Evolutionary conservation across 2,797 vertebrate species (phyloP), one percentile per base, ranked within the genome.

Genomic region (Moxostoma hubbsi): DNA sequence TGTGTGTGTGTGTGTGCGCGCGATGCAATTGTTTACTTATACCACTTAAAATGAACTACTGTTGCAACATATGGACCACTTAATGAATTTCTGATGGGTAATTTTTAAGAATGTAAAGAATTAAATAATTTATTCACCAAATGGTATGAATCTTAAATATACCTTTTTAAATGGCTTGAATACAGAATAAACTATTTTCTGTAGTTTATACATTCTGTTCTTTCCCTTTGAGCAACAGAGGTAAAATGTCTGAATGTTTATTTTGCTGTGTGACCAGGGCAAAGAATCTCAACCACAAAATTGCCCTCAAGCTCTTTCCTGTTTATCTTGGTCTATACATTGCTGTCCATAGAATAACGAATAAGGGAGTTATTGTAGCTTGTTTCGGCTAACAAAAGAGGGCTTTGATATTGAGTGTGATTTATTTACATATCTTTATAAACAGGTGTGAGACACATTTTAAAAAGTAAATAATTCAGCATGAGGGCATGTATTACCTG

Each of bases 281-380:
- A 75, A 64, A 61, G 24, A 67, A 59, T 64, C 55, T 54, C 43
- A 54, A 46, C 69, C 66, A 65, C 68, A 72, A 68, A 77, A 82
- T 76, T 70, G 43, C 55, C 7, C 73, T 36, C 75, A 77, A 78
- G 50, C 78, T 64, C 64, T 49, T 81, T 83, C 75, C 71, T 73
- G 59, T 66, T 81, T 61, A 69, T 74, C 69, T 59, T 62, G 67
- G 66, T 81, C 80, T 59, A 79, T 75, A 73, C 78, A 73, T 71
- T 82, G 45, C 77, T 82, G 83, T 84, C 81, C 86, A 85, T 85
- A 88, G 82, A 86, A 74, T 81, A 81, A 79, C 71, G 62, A 76
- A 24, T 59, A 74, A 82, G 84, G 72, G 77, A 84, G 73, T 72
- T 66, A 65, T 79, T 83, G 68, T 82, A 81, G 69, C 75, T 82